Percentiles rank a stretch among this genome's conserved stretches.
Conservation (phyloP, 2,113 vertebrate genomes). For the Hemibagrus wyckioides region DNA sequence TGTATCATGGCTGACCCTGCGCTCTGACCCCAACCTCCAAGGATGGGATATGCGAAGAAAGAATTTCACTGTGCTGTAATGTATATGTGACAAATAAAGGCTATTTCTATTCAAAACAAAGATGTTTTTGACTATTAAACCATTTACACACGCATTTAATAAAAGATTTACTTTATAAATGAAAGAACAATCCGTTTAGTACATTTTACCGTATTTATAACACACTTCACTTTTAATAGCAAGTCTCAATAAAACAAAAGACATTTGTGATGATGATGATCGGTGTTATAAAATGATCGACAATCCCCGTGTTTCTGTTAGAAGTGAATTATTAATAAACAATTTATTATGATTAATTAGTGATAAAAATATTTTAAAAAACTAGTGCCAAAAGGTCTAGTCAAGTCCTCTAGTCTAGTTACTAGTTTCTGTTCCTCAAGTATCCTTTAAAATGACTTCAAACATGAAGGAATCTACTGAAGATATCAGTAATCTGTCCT, state of each 20-base stretch:
- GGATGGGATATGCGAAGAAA: too few species aligned
- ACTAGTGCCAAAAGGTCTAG: neutral
- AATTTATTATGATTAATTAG: neutral
- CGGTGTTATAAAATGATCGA: too few species aligned
- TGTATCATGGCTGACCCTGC: too few species aligned
- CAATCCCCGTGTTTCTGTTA: neutral
- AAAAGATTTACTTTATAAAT: too few species aligned
- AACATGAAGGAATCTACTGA: neutral
- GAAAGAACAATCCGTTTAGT: too few species aligned
- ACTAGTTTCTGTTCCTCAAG: neutral
- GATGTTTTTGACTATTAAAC: neutral
- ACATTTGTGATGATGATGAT: too few species aligned
- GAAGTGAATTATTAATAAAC: neutral
- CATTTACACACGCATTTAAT: neutral
- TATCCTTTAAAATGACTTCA: neutral
- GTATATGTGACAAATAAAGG: too few species aligned
- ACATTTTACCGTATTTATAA: too few species aligned
- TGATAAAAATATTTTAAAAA: neutral
- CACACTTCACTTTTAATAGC: neutral
- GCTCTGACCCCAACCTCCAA: too few species aligned
- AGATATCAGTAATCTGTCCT: neutral
- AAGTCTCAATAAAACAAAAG: neutral
- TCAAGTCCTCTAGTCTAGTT: neutral
- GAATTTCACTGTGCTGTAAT: too few species aligned
- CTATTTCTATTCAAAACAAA: too few species aligned